These are phyloP conservation scores for Apolygus lucorum DNA, from an alignment of 1,140 invertebrate genomes.

Conservation along the genomic window DNA sequence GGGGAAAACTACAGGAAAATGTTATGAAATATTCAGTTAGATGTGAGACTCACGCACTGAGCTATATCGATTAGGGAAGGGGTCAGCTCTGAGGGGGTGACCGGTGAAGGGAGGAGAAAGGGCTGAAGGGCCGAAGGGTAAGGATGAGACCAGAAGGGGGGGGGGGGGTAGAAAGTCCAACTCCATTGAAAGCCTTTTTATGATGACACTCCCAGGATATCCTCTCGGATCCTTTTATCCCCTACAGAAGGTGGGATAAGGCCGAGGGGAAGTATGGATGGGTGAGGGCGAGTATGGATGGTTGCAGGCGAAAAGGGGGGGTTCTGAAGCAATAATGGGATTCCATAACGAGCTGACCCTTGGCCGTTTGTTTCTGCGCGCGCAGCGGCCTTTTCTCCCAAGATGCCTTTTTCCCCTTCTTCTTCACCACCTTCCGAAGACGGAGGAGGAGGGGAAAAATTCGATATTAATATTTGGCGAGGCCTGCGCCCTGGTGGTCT, in stretches of 20 bases:
- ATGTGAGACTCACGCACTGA: not conserved
- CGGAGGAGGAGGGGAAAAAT: slow-evolving; percentile 17
- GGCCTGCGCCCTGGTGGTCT: slow-evolving; percentile 2
- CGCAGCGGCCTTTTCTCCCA: slow-evolving; percentile 10
- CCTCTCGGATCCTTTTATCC: slow-evolving; percentile 23
- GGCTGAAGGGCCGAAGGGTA: not conserved
- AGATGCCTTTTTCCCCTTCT: not conserved
- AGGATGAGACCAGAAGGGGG: not conserved
- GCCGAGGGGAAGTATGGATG: not conserved
- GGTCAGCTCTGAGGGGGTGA: not conserved
- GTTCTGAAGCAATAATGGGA: slow-evolving; percentile 15
- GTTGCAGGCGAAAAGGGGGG: not conserved
- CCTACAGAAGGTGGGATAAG: not conserved
- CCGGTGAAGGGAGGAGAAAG: not conserved
- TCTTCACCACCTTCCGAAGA: not conserved
- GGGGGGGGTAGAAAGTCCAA: not conserved
- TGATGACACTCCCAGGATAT: slow-evolving; percentile 24
- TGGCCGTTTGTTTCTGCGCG: slow-evolving; percentile 19
- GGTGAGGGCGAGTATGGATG: not conserved
- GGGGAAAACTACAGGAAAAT: not conserved
- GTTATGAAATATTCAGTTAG: slow-evolving; percentile 13
- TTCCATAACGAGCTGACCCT: slow-evolving; percentile 24
- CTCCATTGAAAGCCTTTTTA: slow-evolving; percentile 24
- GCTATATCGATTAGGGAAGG: not conserved
- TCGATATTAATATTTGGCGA: slow-evolving; percentile 22